Base-by-base conservation (phyloP, 2,888 invertebrate species). In the Ormyrus nitidulus region DNA sequence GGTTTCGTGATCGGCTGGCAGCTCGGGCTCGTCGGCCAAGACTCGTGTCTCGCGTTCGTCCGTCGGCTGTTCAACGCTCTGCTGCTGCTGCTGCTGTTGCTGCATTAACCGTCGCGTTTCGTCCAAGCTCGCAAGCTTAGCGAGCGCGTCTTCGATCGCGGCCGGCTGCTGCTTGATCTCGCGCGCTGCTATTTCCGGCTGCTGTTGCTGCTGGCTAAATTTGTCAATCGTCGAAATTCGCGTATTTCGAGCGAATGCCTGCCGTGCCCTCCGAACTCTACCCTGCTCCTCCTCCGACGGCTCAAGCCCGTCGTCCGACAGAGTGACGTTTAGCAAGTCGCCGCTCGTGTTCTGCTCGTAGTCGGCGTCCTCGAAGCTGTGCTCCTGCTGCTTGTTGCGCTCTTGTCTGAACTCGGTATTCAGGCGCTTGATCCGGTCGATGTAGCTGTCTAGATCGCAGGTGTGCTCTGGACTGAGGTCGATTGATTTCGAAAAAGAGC, bases 261-360 rank as follows among this genome's bases (percentile, higher is more conserved):
- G 71, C 7, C 71, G 19, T 1, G 71, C 48, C 11, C 6, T 49
- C 2, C 58, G 11, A 5, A 62, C 6, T 49, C 53, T 64, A 48
- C 53, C 61, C 68, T 80, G 84, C 1, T 85, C 84, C 7, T 84
- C 86, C 0, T 49, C 48, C 10, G 84, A 74, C 9, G 83, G 59
- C 3, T 85, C 84, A 46, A 34, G 58, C 0, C 83, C 86, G 51
- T 89, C 88, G 11, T 87, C 87, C 7, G 87, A 88, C 0, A 87
- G 80, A 0, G 86, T 86, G 13, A 87, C 86, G 76, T 89, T 89
- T 53, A 89, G 70, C 6, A 88, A 75, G 84, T 89, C 89, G 0
- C 87, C 88, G 62, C 88, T 90, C 4, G 88, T 89, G 51, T 89
- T 88, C 79, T 89, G 86, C 49, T 89, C 88, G n/a, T 88, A 86